Evolutionary conservation across 2,888 invertebrate species (phyloP).

Genomic region (Trichopoda pennipes): DNA sequence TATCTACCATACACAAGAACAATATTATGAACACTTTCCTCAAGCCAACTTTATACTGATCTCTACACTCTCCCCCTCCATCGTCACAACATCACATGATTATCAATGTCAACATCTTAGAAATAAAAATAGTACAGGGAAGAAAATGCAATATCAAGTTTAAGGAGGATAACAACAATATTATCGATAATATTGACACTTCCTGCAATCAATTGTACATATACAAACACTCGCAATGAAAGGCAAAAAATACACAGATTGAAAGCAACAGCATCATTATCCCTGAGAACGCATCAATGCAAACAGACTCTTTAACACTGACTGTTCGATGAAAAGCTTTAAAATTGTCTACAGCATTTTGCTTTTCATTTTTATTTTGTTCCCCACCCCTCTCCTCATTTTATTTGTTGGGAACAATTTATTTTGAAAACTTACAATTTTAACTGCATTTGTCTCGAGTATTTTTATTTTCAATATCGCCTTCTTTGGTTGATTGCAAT

Average conservation of each 20-base stretch:
- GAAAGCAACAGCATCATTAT: constrained; percentile 60
- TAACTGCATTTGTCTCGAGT: constrained; percentile 61
- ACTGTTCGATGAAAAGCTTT: background rate
- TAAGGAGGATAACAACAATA: constrained; percentile 69
- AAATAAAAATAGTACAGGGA: background rate
- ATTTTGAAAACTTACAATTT: constrained; percentile 31
- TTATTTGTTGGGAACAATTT: background rate
- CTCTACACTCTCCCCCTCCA: background rate
- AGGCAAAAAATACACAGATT: constrained; percentile 2
- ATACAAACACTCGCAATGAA: constrained; percentile 5
- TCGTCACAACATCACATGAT: constrained; percentile 52
- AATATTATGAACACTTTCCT: constrained; percentile 9
- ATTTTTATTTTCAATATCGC: constrained; percentile 52
- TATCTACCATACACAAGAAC: constrained; percentile 1
- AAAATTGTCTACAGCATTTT: constrained; percentile 15
- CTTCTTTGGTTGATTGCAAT: constrained; percentile 55
- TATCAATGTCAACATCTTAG: constrained; percentile 65
- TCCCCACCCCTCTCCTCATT: background rate
- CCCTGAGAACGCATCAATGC: constrained; percentile 35
- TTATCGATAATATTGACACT: constrained; percentile 74
- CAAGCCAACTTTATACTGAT: background rate
- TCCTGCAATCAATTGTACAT: constrained; percentile 69
- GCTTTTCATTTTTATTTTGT: background rate
- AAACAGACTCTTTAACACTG: constrained; percentile 34
- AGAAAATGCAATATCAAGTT: constrained; percentile 58